phyloP scores from a whole-genome alignment of 2,797 vertebrate species.

The Menidia menidia region DNA sequence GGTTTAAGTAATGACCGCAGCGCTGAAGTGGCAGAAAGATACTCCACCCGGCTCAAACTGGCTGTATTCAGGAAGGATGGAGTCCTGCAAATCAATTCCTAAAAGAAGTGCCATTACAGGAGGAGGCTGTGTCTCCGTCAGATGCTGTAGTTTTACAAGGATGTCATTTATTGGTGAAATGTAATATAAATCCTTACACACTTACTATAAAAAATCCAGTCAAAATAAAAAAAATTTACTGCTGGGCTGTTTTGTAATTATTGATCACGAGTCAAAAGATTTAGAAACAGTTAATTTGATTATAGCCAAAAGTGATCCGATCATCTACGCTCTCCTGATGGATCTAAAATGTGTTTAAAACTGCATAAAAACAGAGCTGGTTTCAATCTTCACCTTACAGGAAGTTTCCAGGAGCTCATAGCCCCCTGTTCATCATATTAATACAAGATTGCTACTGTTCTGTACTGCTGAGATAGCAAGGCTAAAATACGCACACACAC shows the following conservation, averaged over 20 bases:
- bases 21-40: background rate
- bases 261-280: background rate
- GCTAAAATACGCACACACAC: slow-evolving; percentile 17
- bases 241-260: background rate
- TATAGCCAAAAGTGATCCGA: background rate
- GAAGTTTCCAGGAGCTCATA: slow-evolving; percentile 15
- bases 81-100: background rate
- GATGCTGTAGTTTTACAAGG: no score
- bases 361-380: background rate
- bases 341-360: background rate
- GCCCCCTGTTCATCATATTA: slow-evolving; percentile 25
- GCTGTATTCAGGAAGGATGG: background rate
- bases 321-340: background rate
- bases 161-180: no score
- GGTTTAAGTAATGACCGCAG: background rate
- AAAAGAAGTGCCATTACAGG: background rate
- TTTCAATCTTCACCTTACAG: slow-evolving; percentile 18
- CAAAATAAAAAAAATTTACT: background rate
- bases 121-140: background rate
- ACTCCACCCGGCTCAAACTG: background rate
- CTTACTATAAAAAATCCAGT: background rate
- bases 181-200: no score
- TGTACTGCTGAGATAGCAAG: slow-evolving; percentile 53
- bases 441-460: slow-evolving; percentile 38
- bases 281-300: no score